Conservation (phyloP, 1,140 invertebrate genomes). For the Macrocentrus cingulum region DNA sequence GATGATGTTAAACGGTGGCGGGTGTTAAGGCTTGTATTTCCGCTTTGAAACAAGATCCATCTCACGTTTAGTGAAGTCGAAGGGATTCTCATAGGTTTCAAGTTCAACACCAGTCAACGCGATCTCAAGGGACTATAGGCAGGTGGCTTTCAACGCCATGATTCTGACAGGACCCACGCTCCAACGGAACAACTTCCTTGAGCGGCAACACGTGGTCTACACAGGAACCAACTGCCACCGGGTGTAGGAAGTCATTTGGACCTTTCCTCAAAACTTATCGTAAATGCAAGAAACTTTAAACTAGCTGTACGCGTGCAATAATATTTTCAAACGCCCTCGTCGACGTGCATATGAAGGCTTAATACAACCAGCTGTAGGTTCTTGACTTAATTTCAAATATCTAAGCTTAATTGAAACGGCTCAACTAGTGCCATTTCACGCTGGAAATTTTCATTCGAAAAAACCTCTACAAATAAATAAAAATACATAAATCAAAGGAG, state of each 20-base stretch:
- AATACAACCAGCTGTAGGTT: too few relatives aligned
- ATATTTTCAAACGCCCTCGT: too few relatives aligned
- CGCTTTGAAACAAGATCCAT: slow-evolving; percentile 20
- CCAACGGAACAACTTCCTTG: slow-evolving; percentile 34
- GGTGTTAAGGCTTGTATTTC: too few relatives aligned
- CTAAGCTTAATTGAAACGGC: too few relatives aligned
- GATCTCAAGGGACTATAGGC: slow-evolving; percentile 33
- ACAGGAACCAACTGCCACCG: slow-evolving; percentile 33
- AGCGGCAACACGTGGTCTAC: slow-evolving; percentile 40
- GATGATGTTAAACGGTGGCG: too few relatives aligned
- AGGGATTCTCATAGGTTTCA: slow-evolving; percentile 34
- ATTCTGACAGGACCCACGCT: slow-evolving; percentile 36
- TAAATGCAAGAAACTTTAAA: not conserved
- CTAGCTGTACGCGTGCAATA: too few relatives aligned
- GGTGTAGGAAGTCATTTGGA: not conserved
- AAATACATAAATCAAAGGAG: too few relatives aligned
- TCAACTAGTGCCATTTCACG: too few relatives aligned
- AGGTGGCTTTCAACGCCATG: slow-evolving; percentile 37
- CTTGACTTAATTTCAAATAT: too few relatives aligned
- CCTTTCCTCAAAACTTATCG: not conserved
- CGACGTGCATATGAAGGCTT: too few relatives aligned
- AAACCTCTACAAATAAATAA: too few relatives aligned
- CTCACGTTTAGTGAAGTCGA: slow-evolving; percentile 9
- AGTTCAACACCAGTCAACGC: slow-evolving; percentile 1
- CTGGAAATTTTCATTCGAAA: too few relatives aligned